Base-by-base conservation (phyloP, 2,888 invertebrate species). In the Calliopum simillimum region DNA sequence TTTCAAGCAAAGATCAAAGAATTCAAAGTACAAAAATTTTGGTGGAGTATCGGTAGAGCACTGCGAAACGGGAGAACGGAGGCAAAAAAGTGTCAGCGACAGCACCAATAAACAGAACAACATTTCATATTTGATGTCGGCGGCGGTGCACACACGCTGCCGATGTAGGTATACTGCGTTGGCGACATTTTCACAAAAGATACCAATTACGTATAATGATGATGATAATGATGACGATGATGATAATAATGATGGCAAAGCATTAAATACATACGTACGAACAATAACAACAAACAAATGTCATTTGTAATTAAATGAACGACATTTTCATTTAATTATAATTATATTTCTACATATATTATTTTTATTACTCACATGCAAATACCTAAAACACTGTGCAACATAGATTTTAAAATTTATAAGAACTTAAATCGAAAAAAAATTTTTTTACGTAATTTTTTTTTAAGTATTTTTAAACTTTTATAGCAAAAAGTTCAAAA, bases 281-380 rank as follows among this genome's bases (percentile, higher is more conserved):
- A 33, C 33, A 33, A 33, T 33, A 33, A 33, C 33, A 33, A 33
- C 33, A 33, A 51, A 51, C 51, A 51, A 21, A 70, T 76, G 76
- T 75, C 76, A 73, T 70, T 74, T 73, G 75, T 68, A 75, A 76
- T 76, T 74, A 76, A 75, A 71, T 65, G 69, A 73, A 65, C 69
- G 70, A 76, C 72, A 75, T 73, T 72, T 75, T 71, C 73, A 73
- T 74, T 72, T 75, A 75, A 76, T 75, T 75, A 76, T 75, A 75
- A 76, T 75, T 75, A 76, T 73, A 58, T 58, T 51, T 16, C n/a
- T 51, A 33, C 33, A 33, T 51, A 16, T 71, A 71, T 72, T 70
- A 71, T 74, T 74, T 67, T 75, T 70, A 71, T 75, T 75, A 51
- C 3, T 51, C 1, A 2, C 5, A 4, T 33, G 33, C 33, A 8